Percentiles rank a stretch among this genome's conserved stretches.
Conservation (phyloP, 2,888 invertebrate genomes). For the Oxytorus armatus region DNA sequence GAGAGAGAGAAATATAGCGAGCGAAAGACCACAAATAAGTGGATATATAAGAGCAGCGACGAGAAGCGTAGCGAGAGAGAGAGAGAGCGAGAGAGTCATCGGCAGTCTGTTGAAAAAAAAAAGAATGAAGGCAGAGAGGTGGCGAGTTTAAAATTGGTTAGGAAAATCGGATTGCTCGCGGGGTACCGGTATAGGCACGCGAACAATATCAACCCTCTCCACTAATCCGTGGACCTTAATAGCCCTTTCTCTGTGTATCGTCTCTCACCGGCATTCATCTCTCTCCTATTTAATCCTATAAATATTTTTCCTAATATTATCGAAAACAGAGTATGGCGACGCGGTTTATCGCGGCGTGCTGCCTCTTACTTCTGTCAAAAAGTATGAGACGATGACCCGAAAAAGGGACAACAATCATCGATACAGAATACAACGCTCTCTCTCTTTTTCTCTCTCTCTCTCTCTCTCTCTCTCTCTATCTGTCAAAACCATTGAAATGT, state of each 20-base stretch:
- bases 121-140: slow-evolving; percentile 33
- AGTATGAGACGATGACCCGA: background rate
- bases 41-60: slow-evolving; percentile 10
- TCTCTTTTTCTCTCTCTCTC: too few species aligned
- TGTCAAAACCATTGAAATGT: too few species aligned
- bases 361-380: slow-evolving; percentile 17
- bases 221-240: slow-evolving; percentile 58
- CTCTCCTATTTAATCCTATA: slow-evolving; percentile 78
- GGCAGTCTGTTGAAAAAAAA: background rate
- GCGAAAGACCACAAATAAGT: slow-evolving; percentile 39
- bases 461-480: too few species aligned
- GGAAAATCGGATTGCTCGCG: slow-evolving; percentile 64
- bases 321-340: slow-evolving; percentile 72
- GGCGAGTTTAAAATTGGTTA: slow-evolving; percentile 60
- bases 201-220: slow-evolving; percentile 61
- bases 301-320: slow-evolving; percentile 82
- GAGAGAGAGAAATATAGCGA: slow-evolving; percentile 20
- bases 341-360: slow-evolving; percentile 1
- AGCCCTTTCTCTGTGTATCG: slow-evolving; percentile 41
- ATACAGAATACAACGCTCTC: background rate
- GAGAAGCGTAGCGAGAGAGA: slow-evolving; percentile 17
- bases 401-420: background rate
- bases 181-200: slow-evolving; percentile 43
- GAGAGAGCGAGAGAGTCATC: background rate
- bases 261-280: slow-evolving; percentile 40